Percentiles rank a stretch among this genome's conserved stretches.
Evolutionary conservation across 2,888 invertebrate species (phyloP).

Genomic region (Thera obeliscata): DNA sequence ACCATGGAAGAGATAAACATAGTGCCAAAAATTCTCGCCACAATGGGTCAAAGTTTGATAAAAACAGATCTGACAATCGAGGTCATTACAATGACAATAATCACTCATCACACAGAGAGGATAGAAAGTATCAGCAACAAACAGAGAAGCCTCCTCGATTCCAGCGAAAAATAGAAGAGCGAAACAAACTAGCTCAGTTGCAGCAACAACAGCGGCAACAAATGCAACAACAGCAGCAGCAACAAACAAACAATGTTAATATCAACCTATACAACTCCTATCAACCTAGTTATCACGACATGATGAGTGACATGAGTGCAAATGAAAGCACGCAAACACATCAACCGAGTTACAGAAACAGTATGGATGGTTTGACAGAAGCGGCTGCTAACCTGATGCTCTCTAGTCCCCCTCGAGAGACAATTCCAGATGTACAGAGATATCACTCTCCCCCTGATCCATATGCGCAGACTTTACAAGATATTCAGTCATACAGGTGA

Average conservation of each 20-base stretch:
- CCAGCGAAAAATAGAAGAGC: slow-evolving; percentile 82
- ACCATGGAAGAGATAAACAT: slow-evolving; percentile 65
- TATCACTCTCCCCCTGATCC: slow-evolving; percentile 35
- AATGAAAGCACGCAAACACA: slow-evolving; percentile 58
- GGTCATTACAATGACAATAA: slow-evolving; percentile 72
- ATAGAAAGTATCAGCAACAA: slow-evolving; percentile 73
- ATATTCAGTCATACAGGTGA: slow-evolving; percentile 29
- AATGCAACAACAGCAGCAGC: slow-evolving; percentile 50
- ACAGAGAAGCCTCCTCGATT: slow-evolving; percentile 86
- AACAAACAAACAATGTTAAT: slow-evolving; percentile 35
- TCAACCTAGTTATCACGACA: slow-evolving; percentile 62
- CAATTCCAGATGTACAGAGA: slow-evolving; percentile 24
- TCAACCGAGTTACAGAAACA: slow-evolving; percentile 43
- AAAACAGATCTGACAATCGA: slow-evolving; percentile 61
- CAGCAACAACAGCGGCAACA: slow-evolving; percentile 58
- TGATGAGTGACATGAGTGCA: slow-evolving; percentile 61
- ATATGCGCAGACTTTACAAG: slow-evolving; percentile 29
- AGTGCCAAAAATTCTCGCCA: slow-evolving; percentile 64
- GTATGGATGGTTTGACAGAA: slow-evolving; percentile 41
- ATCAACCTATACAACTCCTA: slow-evolving; percentile 52
- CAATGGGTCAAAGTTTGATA: slow-evolving; percentile 67
- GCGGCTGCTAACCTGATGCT: slow-evolving; percentile 38
- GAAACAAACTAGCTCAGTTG: slow-evolving; percentile 72
- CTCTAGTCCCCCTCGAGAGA: slow-evolving; percentile 30
- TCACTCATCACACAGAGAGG: slow-evolving; percentile 63